Percentiles rank a stretch among this genome's conserved stretches.
phyloP scores from a whole-genome alignment of 92 coral and sea anemone species.

The Heteractis magnifica region DNA sequence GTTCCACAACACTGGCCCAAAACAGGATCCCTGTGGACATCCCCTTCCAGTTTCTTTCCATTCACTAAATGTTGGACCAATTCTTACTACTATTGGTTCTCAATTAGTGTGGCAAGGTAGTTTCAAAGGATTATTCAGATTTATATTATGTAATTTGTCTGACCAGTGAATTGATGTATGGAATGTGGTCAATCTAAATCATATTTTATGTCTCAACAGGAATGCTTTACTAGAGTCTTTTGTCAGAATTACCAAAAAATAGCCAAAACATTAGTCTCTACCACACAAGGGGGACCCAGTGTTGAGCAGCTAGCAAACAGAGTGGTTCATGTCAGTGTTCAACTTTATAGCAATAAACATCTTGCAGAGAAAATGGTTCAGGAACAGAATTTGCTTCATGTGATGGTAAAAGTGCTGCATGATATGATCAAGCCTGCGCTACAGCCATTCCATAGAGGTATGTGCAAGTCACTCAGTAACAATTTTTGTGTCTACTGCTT shows the following conservation, averaged over 20 bases:
- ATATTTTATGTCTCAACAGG: constrained; percentile 35
- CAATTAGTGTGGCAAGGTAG: no score
- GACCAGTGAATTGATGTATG: neutral
- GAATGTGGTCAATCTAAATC: neutral
- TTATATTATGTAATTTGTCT: neutral
- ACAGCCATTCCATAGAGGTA: constrained; percentile 67
- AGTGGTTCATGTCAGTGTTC: constrained; percentile 97
- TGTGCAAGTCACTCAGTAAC: neutral
- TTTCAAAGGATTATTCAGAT: neutral
- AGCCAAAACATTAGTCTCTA: constrained; percentile 78
- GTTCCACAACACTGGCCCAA: no score
- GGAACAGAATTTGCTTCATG: constrained; percentile 91
- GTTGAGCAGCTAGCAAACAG: constrained; percentile 95
- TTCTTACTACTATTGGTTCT: no score
- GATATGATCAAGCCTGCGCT: constrained; percentile 92
- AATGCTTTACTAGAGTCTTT: constrained; percentile 86
- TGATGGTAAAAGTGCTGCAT: constrained; percentile 94
- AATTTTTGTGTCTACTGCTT: neutral
- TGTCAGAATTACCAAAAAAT: constrained; percentile 96
- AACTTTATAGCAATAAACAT: constrained; percentile 88
- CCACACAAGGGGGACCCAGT: constrained; percentile 52
- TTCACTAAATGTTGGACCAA: no score
- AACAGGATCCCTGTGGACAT: no score
- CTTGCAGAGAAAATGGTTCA: constrained; percentile 88
- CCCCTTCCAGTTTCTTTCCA: no score